A percentile compares a stretch with the other conserved stretches of the same genome.
phyloP scores from a whole-genome alignment of 2,797 vertebrate genomes.

The Coendou prehensilis region DNA sequence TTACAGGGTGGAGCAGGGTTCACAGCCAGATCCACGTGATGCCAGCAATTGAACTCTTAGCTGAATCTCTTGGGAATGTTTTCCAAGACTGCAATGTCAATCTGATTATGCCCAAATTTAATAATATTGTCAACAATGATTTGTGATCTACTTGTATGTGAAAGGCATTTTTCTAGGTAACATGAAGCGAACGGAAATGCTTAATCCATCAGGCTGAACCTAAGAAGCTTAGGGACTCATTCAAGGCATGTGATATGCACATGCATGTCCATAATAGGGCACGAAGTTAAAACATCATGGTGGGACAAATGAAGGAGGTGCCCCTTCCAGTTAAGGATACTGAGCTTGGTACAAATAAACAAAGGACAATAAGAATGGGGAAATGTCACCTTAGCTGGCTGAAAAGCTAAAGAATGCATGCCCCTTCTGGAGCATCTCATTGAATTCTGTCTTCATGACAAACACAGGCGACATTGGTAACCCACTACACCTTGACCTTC shows the following conservation, averaged over 20 bases:
- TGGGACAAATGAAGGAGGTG: not conserved
- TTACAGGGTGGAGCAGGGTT: not conserved
- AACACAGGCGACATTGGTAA: not conserved
- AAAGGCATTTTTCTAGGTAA: not conserved
- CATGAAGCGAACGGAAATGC: not conserved
- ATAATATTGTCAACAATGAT: not conserved
- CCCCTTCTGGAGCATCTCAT: not conserved
- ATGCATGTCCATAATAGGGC: not conserved
- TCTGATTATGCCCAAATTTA: constrained; percentile 35
- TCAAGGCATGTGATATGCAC: not conserved
- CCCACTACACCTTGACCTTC: not conserved
- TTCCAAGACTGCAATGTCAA: not conserved
- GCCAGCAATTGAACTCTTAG: not conserved
- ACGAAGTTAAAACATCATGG: not conserved
- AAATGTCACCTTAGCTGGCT: not conserved
- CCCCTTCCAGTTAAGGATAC: not conserved
- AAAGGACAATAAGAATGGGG: not conserved
- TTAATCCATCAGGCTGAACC: not conserved
- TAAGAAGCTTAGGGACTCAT: not conserved
- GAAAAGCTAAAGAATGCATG: not conserved
- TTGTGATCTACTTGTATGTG: not conserved
- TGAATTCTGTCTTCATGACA: not conserved
- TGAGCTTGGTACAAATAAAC: not conserved
- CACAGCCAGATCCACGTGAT: not conserved
- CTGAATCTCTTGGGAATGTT: not conserved